Conservation (phyloP, 2,888 invertebrate species). For the Neoaliturus tenellus region DNA sequence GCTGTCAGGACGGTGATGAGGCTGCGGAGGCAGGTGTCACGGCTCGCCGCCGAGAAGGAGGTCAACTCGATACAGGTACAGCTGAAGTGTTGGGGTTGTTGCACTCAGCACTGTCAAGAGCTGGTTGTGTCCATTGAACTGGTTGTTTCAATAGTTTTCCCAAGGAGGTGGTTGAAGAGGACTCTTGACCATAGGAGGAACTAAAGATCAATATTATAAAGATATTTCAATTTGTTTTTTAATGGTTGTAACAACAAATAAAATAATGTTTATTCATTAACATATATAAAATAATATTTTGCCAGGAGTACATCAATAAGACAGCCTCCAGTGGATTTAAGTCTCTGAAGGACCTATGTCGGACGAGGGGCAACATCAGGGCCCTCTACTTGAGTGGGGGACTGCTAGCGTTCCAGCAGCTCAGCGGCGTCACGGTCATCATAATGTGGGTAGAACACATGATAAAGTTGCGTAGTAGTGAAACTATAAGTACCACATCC, state of each 20-base stretch:
- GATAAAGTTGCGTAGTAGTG: too few relatives aligned
- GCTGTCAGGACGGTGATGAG: conserved; percentile 5
- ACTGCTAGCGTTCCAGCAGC: conserved; percentile 46
- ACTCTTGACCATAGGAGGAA: too few relatives aligned
- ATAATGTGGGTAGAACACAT: conserved; percentile 9
- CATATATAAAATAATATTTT: conserved; percentile 15
- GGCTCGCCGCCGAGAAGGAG: conserved; percentile 27
- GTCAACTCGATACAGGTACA: conserved; percentile 42
- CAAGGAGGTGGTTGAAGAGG: too few relatives aligned
- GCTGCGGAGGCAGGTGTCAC: conserved; percentile 11
- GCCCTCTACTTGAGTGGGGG: conserved; percentile 37
- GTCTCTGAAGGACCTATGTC: conserved; percentile 29
- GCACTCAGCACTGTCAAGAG: too few relatives aligned
- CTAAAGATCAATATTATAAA: too few relatives aligned
- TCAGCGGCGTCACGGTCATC: conserved; percentile 44
- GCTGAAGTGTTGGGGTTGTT: too few relatives aligned
- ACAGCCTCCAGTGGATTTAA: background rate
- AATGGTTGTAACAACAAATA: too few relatives aligned
- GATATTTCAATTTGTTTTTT: too few relatives aligned
- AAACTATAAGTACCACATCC: too few relatives aligned
- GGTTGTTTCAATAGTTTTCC: too few relatives aligned
- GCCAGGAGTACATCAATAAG: conserved; percentile 40
- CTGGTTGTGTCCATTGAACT: too few relatives aligned
- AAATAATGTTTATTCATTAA: too few relatives aligned
- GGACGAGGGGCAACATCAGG: conserved; percentile 39